Base-by-base conservation (phyloP, 2,113 vertebrate species). In the Lepus timidus region DNA sequence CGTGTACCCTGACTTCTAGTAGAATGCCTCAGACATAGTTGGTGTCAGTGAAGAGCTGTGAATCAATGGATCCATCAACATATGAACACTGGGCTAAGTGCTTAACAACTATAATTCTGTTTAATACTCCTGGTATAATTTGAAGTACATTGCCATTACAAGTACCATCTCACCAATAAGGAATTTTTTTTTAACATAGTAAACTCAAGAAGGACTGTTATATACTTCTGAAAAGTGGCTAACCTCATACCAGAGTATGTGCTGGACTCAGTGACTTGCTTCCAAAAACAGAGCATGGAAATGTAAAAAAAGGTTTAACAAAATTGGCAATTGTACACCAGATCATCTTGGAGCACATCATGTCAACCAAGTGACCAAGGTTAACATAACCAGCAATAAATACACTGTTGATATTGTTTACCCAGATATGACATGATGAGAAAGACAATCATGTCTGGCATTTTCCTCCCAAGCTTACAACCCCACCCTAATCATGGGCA, bases 81-180 rank as follows among this genome's bases (percentile, higher is more conserved):
- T 85, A 39, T n/a, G 4, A 82, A 61, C 11, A 29, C 36, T 39
- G 9, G n/a, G 74, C n/a, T n/a, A 90, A 87, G 4, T 14, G 9
- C n/a, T 29, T 39, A 51, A 6, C 14, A 88, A 2, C 61, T 33
- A 23, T 58, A 31, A 29, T 62, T 74, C 80, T 79, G 86, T 84
- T 95, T 84, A 36, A 58, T 65, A 29, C 31, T 58, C 61, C 64
- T n/a, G 36, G 11, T 78, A 58, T 82, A 1, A 19, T 76, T 73
- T 82, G 83, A 27, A 68, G 81, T 67, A 82, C 70, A 83, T 92
- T 90, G 86, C 58, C 27, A 68, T 51, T 61, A 88, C n/a, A 68
- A 70, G 82, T n/a, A 20, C 20, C 49, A 52, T 44, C 82, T 89
- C 82, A 16, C 52, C 51, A 85, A 62, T 73, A 22, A 70, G 27